Percentiles rank a stretch among this genome's conserved stretches.
Evolutionary conservation across 2,888 invertebrate species (phyloP).

Genomic region (Epicampocera succincta): DNA sequence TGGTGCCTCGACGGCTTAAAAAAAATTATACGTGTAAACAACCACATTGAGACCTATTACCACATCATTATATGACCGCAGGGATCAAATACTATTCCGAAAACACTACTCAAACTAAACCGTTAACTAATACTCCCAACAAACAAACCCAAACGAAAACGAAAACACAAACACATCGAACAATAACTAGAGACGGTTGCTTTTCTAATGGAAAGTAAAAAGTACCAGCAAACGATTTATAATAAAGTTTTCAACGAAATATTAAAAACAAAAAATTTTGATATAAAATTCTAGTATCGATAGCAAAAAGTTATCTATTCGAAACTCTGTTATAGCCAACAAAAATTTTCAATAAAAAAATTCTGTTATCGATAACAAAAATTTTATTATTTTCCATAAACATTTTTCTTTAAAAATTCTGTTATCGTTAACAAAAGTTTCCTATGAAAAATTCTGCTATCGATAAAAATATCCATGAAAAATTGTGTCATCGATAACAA

Average conservation of each 20-base stretch:
- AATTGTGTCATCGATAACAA: too few relatives aligned
- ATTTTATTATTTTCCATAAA: background rate
- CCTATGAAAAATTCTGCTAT: too few relatives aligned
- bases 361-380: background rate
- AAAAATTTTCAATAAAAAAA: too few relatives aligned
- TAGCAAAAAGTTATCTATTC: background rate
- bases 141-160: slow-evolving; percentile 17
- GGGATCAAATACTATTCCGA: slow-evolving; percentile 73
- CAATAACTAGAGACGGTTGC: background rate
- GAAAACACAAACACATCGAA: background rate
- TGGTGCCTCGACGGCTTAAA: slow-evolving; percentile 34
- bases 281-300: background rate
- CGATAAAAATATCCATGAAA: too few relatives aligned
- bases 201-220: background rate
- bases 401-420: too few relatives aligned
- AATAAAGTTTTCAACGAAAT: background rate
- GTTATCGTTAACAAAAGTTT: too few relatives aligned
- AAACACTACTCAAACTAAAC: slow-evolving; percentile 61
- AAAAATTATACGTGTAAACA: slow-evolving; percentile 64
- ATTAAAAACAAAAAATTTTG: too few relatives aligned
- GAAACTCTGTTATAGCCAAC: background rate
- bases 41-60: slow-evolving; percentile 73
- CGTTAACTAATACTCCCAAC: slow-evolving; percentile 58
- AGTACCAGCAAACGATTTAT: background rate
- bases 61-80: slow-evolving; percentile 79